Percentiles rank a stretch among this genome's conserved stretches.
Evolutionary conservation across 2,797 vertebrate species (phyloP).

Genomic region (Melanogrammus aeglefinus): DNA sequence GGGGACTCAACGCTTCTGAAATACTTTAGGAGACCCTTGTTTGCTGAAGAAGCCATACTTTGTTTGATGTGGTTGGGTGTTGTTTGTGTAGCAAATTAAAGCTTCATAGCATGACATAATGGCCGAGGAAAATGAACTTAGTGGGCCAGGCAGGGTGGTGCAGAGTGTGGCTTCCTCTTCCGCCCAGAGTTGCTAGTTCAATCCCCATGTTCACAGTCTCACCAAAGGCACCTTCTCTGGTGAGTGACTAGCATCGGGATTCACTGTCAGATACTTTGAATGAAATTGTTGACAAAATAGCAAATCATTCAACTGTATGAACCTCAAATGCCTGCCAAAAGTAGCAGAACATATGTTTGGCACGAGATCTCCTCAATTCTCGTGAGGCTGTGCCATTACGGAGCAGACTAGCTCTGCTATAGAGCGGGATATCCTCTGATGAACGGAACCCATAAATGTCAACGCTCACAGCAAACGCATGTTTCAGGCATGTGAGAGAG

Average conservation of each 20-base stretch:
- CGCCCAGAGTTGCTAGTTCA: background rate
- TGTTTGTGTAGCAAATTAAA: background rate
- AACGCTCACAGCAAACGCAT: background rate
- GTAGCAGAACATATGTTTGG: background rate
- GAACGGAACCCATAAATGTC: background rate
- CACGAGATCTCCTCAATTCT: background rate
- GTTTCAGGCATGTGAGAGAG: background rate
- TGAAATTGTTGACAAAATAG: background rate
- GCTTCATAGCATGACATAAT: background rate
- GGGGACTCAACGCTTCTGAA: background rate
- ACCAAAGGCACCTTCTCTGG: background rate
- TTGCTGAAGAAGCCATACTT: background rate
- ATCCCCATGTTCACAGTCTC: background rate
- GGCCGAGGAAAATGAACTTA: background rate
- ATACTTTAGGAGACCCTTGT: background rate
- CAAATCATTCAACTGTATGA: background rate
- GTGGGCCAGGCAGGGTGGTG: background rate
- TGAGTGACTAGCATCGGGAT: background rate
- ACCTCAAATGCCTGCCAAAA: background rate
- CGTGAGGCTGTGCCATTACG: background rate
- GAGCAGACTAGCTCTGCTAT: background rate
- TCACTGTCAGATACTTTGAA: background rate
- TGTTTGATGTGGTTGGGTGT: background rate
- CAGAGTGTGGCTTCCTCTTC: background rate
- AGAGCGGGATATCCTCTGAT: background rate